Base-by-base conservation (phyloP, 2,888 invertebrate genomes). In the Papilio protenor region DNA sequence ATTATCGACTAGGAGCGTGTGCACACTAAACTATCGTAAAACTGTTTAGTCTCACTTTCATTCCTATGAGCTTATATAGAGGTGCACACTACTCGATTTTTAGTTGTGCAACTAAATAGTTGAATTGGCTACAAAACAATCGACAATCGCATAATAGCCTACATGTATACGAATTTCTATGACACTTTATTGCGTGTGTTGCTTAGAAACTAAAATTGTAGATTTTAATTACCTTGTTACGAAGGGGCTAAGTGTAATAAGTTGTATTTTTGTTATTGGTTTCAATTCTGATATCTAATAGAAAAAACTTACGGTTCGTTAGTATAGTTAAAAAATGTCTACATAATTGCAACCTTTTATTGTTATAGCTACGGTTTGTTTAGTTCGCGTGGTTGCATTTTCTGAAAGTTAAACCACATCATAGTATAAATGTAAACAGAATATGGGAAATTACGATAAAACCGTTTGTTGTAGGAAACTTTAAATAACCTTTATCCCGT, bases 391-490 rank as follows among this genome's bases (percentile, higher is more conserved):
- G 10, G 23, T 59, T n/a, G 12, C 14, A 61, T 64, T 18, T 27
- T 64, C 18, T 40, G 2, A 40, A 4, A 64, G 40, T 6, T 5
- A 64, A 64, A 33, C 61, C 61, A 64, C 40, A 69, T 69, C n/a
- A n/a, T 12, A 66, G 66, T 66, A n/a, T 21, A 45, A 69, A 69
- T 33, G 18, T 64, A 64, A 64, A 23, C 61, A 33, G 27, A 33
- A 66, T 66, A 33, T 1, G 40, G 66, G n/a, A 66, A n/a, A 40
- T 12, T 69, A 18, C 16, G 16, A n/a, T 33, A 66, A 40, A 45
- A 66, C 66, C 11, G 45, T 66, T 45, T 45, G 64, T 40, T 45
- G 66, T 61, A 1, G 45, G 45, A 45, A 66, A 33, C 8, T 18
- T 21, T 66, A 45, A 66, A 45, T 45, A 66, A 45, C 45, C 66